phyloP scores from a whole-genome alignment of 2,888 invertebrate species.

The Lepidocyrtoides sp. region DNA sequence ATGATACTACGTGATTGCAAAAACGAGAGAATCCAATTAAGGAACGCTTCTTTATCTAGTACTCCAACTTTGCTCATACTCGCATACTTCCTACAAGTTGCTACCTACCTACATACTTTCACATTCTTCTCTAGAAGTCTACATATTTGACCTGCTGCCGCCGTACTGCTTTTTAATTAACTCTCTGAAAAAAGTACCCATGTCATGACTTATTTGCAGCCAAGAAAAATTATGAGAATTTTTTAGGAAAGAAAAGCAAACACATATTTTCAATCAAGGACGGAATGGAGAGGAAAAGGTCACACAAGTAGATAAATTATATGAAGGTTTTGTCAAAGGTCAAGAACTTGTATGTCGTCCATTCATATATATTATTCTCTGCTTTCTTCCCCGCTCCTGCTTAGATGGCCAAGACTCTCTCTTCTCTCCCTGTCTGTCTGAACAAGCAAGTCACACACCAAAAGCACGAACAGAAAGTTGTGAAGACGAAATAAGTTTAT shows the following conservation, averaged over 20 bases:
- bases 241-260: neutral
- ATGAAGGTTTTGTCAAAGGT: constrained; percentile 26
- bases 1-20: constrained; percentile 7
- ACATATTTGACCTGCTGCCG: constrained; percentile 7
- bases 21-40: constrained; percentile 54
- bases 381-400: neutral
- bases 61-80: neutral
- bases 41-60: constrained; percentile 26
- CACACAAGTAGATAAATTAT: neutral
- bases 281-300: constrained; percentile 8
- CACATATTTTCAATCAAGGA: constrained; percentile 1
- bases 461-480: constrained; percentile 33
- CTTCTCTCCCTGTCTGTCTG: neutral
- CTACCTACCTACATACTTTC: constrained; percentile 1
- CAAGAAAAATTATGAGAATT: neutral
- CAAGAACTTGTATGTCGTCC: constrained; percentile 31
- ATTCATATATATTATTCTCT: neutral
- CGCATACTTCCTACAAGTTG: neutral
- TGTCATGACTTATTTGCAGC: neutral
- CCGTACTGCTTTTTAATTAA: neutral
- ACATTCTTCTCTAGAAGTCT: neutral
- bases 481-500: constrained; percentile 1
- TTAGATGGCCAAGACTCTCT: neutral
- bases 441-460: constrained; percentile 20
- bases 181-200: neutral